Percentiles rank a stretch among this genome's conserved stretches.
These are phyloP conservation scores for Muscicapa striata DNA, from an alignment of 2,797 vertebrate species.

Conservation along the genomic window DNA sequence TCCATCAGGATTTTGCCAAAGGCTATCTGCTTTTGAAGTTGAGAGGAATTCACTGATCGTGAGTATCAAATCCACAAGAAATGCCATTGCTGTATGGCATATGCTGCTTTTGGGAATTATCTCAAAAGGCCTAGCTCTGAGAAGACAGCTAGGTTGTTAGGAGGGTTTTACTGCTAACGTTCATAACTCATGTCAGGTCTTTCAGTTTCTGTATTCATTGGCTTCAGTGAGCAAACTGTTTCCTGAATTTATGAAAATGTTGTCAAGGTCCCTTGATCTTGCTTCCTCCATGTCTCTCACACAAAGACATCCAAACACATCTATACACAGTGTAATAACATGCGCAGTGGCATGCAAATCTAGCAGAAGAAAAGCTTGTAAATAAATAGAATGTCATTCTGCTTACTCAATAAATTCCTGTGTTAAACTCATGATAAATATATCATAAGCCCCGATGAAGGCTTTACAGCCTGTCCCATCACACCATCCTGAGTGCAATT, in stretches of 20 bases:
- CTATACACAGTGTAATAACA: not conserved
- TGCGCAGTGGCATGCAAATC: not conserved
- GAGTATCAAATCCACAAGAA: constrained; percentile 54
- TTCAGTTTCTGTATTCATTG: constrained; percentile 34
- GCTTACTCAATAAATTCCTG: constrained; percentile 33
- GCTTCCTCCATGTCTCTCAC: not conserved
- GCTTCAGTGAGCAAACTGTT: constrained; percentile 27
- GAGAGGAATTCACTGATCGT: constrained; percentile 30
- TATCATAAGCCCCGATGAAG: constrained; percentile 11
- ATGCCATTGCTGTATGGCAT: constrained; percentile 24
- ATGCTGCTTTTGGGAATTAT: constrained; percentile 51
- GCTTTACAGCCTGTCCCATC: not conserved
- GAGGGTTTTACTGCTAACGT: not conserved
- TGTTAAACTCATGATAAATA: constrained; percentile 7
- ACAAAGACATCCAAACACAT: not conserved
- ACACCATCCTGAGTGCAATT: not conserved
- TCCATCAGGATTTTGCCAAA: constrained; percentile 40
- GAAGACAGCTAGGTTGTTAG: not conserved
- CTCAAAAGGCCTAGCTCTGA: not conserved
- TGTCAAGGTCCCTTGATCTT: constrained; percentile 43
- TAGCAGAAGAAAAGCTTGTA: constrained; percentile 1
- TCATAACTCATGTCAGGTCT: constrained; percentile 8
- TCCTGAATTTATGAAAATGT: constrained; percentile 57
- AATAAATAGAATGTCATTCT: constrained; percentile 16
- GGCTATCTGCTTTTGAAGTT: constrained; percentile 40